Conservation (phyloP, 2,797 vertebrate species). For the Clarias laeviceps region DNA sequence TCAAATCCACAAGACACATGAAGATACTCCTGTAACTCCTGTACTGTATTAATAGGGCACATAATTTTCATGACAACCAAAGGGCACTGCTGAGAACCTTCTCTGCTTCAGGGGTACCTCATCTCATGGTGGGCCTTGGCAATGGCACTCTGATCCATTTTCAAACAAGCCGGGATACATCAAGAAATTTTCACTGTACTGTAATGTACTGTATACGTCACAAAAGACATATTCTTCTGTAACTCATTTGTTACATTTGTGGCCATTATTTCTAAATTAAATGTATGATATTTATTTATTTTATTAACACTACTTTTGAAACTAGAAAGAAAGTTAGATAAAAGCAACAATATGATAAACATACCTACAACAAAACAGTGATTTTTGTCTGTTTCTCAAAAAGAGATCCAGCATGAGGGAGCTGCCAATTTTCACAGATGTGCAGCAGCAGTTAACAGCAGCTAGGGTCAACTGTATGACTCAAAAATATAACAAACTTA, state of each 20-base stretch:
- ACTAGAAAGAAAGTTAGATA: neutral
- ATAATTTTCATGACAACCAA: too few relatives aligned
- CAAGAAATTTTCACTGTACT: neutral
- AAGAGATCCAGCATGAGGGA: neutral
- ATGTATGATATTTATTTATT: neutral
- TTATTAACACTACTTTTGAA: neutral
- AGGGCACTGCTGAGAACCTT: too few relatives aligned
- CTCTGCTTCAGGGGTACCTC: too few relatives aligned
- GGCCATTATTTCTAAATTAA: neutral
- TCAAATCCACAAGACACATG: too few relatives aligned
- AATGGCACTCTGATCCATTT: neutral
- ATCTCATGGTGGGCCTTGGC: neutral
- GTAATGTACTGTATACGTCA: neutral
- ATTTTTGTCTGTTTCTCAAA: neutral
- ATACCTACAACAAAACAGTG: neutral
- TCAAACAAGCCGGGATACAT: neutral
- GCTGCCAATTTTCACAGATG: slow-evolving; percentile 8
- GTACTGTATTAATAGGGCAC: too few relatives aligned
- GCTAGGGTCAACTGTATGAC: neutral
- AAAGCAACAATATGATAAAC: neutral
- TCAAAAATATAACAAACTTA: neutral
- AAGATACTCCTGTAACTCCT: too few relatives aligned
- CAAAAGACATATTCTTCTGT: neutral
- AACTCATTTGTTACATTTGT: neutral
- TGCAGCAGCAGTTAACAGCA: neutral